These are phyloP conservation scores for Vireo griseus DNA, from an alignment of 2,797 vertebrate species.

Conservation along the genomic window DNA sequence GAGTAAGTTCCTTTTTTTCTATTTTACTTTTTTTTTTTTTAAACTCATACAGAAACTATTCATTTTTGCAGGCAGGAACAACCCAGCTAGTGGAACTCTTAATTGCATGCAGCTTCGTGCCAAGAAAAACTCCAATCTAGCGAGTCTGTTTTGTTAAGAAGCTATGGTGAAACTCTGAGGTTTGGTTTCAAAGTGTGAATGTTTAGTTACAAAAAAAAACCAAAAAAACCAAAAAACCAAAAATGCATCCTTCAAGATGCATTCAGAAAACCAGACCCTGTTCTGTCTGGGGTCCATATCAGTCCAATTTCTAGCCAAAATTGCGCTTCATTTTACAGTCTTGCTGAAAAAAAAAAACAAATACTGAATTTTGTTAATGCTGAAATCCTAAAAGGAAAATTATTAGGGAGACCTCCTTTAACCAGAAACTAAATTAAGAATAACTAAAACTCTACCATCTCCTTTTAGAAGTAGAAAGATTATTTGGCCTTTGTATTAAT, in stretches of 20 bases:
- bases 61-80: constrained; percentile 45
- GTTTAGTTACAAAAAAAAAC: not conserved
- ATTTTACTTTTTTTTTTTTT: not conserved
- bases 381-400: not conserved
- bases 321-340: not conserved
- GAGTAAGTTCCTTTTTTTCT: constrained; percentile 17
- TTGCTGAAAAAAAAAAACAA: not conserved
- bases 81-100: constrained; percentile 40
- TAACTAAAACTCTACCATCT: not conserved
- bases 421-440: not conserved
- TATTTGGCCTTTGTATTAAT: not conserved
- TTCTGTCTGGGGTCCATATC: not conserved
- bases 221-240: not conserved
- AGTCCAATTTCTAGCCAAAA: not conserved
- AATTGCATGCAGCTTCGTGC: constrained; percentile 11
- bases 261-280: not conserved
- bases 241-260: not conserved
- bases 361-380: not conserved
- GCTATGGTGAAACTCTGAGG: not conserved
- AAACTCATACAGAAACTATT: not conserved
- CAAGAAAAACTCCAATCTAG: constrained; percentile 4
- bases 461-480: not conserved
- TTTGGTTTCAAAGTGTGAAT: not conserved
- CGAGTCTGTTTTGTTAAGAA: not conserved
- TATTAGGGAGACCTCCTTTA: not conserved